Conservation (phyloP, 2,888 invertebrate species). For the Philereme vetulata region DNA sequence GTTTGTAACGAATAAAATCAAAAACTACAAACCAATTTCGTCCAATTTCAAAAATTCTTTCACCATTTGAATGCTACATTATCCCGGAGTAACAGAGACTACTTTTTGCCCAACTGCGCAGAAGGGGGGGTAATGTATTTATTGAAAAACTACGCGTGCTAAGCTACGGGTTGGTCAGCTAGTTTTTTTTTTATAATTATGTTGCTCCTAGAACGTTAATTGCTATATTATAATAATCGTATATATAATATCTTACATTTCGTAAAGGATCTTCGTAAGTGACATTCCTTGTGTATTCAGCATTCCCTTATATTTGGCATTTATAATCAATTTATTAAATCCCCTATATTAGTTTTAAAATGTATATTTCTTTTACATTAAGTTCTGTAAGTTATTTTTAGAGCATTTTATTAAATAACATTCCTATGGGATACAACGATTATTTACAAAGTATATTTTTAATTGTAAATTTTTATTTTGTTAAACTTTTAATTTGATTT, state of each 20-base stretch:
- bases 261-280: conserved; percentile 38
- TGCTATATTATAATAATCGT: conserved; percentile 34
- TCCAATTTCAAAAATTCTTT: no score
- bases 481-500: conserved; percentile 55
- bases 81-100: no score
- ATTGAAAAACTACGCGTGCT: no score
- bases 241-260: neutral
- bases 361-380: conserved; percentile 66
- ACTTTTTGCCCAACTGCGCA: no score
- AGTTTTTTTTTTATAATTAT: neutral
- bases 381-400: conserved; percentile 72
- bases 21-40: no score
- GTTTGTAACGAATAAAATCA: no score
- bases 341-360: conserved; percentile 46
- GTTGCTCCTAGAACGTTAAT: conserved; percentile 8
- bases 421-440: conserved; percentile 76
- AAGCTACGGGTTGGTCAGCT: no score
- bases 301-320: conserved; percentile 64
- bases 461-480: conserved; percentile 76
- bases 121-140: no score
- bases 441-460: conserved; percentile 66
- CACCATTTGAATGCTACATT: no score
- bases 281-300: conserved; percentile 38
- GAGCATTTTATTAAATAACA: conserved; percentile 60
- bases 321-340: conserved; percentile 43